phyloP scores from a whole-genome alignment of 2,888 invertebrate genomes.

The Agriopis leucophaearia region DNA sequence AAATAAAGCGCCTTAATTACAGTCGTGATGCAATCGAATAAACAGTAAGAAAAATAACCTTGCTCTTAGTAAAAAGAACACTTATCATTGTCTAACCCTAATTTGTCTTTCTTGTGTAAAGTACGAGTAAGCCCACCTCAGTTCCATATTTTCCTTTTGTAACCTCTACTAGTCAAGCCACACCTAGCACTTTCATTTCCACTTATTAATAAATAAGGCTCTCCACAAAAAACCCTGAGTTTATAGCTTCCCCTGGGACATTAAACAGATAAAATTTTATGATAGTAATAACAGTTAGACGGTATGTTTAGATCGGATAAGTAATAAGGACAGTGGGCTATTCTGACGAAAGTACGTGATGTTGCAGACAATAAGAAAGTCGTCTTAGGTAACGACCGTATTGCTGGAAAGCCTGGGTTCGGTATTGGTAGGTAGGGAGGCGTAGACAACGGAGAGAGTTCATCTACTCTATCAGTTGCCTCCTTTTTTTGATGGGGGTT shows the following conservation, averaged over 20 bases:
- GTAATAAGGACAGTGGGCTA: slow-evolving; percentile 51
- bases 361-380: slow-evolving; percentile 58
- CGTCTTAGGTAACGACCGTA: slow-evolving; percentile 56
- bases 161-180: slow-evolving; percentile 28
- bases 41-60: neutral
- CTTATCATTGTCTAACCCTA: slow-evolving; percentile 40
- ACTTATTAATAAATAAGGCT: slow-evolving; percentile 41
- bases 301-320: slow-evolving; percentile 54
- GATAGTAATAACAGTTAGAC: slow-evolving; percentile 51
- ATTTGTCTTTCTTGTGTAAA: slow-evolving; percentile 30
- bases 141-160: slow-evolving; percentile 30
- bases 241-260: slow-evolving; percentile 41
- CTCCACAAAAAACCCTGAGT: slow-evolving; percentile 38
- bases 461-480: too few relatives aligned
- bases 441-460: neutral
- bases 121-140: slow-evolving; percentile 10
- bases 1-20: neutral
- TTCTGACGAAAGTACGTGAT: slow-evolving; percentile 55
- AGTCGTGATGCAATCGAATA: neutral
- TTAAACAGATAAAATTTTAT: slow-evolving; percentile 55
- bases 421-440: slow-evolving; percentile 24
- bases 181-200: slow-evolving; percentile 34
- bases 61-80: slow-evolving; percentile 13
- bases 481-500: too few relatives aligned
- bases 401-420: slow-evolving; percentile 47